These are phyloP conservation scores for Nothocercus nigrocapillus DNA, from an alignment of 2,113 vertebrate species.

Conservation along the genomic window DNA sequence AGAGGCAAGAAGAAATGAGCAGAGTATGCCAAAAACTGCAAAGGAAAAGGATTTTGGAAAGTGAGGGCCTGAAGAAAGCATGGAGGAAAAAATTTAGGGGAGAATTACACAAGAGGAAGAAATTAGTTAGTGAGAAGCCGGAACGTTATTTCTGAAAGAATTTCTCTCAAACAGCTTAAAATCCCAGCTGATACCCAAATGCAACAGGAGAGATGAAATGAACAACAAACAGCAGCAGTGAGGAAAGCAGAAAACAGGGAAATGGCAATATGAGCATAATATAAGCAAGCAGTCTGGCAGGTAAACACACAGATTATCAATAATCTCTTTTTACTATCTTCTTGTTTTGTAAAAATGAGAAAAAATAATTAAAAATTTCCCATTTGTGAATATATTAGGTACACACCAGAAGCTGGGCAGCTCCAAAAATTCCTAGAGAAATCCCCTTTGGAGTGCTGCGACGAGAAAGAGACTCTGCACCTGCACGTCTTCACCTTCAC, in stretches of 20 bases:
- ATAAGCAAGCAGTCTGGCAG: background rate
- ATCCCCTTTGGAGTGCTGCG: accelerated
- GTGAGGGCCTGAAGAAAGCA: background rate
- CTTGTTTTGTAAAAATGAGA: background rate
- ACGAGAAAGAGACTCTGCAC: background rate
- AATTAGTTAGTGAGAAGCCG: background rate
- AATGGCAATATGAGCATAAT: background rate
- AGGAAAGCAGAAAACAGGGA: background rate
- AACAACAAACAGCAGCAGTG: background rate
- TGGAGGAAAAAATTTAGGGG: background rate
- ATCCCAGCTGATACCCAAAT: background rate
- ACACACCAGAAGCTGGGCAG: constrained; percentile 37
- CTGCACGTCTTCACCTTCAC: background rate
- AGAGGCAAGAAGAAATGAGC: background rate
- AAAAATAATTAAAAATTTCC: background rate
- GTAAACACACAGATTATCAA: background rate
- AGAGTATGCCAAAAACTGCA: background rate
- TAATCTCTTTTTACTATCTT: background rate
- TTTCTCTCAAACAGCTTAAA: background rate
- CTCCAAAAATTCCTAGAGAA: background rate
- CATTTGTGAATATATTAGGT: accelerated
- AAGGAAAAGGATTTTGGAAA: background rate
- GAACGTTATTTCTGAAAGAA: background rate
- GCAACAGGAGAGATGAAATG: background rate
- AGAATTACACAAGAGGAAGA: background rate